Evolutionary conservation across 1,140 invertebrate genomes (phyloP).

Genomic region (Adoxophyes honmai): DNA sequence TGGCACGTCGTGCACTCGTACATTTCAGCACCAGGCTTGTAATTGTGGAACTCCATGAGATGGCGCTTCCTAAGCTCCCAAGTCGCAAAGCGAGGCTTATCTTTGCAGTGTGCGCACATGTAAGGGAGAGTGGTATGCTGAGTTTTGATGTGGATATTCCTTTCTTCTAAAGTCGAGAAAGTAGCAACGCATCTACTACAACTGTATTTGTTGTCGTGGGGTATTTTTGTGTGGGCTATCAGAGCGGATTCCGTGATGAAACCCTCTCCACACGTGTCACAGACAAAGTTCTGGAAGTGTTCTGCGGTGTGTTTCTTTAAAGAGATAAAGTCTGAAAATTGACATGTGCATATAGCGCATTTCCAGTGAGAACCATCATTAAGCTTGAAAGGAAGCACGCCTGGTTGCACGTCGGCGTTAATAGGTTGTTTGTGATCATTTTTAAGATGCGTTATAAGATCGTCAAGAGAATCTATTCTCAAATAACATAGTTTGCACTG

Average conservation of each 20-base stretch:
- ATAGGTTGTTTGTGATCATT: conserved; percentile 63
- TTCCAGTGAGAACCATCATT: conserved; percentile 58
- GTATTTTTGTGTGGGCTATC: conserved; percentile 56
- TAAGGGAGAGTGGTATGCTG: conserved; percentile 59
- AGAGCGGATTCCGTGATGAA: conserved; percentile 65
- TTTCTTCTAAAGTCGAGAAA: conserved; percentile 61
- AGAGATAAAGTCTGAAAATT: conserved; percentile 69
- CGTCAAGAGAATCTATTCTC: conserved; percentile 52
- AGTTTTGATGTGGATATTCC: conserved; percentile 55
- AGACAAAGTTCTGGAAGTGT: conserved; percentile 71
- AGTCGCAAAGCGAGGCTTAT: conserved; percentile 60
- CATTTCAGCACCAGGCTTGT: conserved; percentile 60
- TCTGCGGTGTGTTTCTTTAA: conserved; percentile 63
- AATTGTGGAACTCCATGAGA: conserved; percentile 65
- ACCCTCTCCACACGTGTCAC: conserved; percentile 70
- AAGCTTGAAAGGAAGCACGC: conserved; percentile 59
- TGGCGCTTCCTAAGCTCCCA: conserved; percentile 62
- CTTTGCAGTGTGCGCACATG: conserved; percentile 66
- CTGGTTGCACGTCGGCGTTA: conserved; percentile 54
- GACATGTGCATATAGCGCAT: conserved; percentile 55
- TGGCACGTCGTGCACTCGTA: conserved; percentile 74
- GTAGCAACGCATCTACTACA: conserved; percentile 66
- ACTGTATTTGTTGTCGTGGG: conserved; percentile 60
- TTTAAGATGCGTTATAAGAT: conserved; percentile 58
- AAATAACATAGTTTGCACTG: conserved; percentile 65